Conservation (phyloP, 2,888 invertebrate species). For the Embidobia sp. region DNA sequence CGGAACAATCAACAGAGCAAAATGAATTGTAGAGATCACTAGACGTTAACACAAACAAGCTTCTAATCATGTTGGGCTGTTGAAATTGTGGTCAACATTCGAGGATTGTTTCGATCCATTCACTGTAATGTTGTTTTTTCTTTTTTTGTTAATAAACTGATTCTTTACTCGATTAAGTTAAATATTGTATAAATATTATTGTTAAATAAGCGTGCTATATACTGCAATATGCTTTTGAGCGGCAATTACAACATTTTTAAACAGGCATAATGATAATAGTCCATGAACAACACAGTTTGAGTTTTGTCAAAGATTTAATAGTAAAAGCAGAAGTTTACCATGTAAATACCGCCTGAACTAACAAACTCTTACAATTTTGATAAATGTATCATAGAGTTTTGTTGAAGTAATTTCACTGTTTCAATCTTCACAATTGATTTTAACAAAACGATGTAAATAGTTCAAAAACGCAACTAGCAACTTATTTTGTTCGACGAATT, state of each 20-base stretch:
- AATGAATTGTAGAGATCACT: too few species aligned
- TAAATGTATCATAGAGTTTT: too few species aligned
- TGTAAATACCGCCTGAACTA: slow-evolving; percentile 34
- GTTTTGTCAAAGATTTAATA: slow-evolving; percentile 20
- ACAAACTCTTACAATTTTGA: too few species aligned
- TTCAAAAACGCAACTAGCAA: slow-evolving; percentile 13
- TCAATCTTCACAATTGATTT: slow-evolving; percentile 22
- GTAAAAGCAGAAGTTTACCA: slow-evolving; percentile 24
- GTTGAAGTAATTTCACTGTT: background rate
- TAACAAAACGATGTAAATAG: slow-evolving; percentile 18
- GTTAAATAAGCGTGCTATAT: background rate
- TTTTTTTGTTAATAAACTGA: too few species aligned
- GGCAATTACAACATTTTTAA: background rate
- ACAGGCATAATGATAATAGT: background rate
- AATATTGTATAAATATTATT: slow-evolving; percentile 4
- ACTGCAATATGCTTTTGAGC: slow-evolving; percentile 3
- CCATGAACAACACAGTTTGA: background rate
- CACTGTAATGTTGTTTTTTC: slow-evolving; percentile 26
- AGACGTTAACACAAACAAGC: slow-evolving; percentile 15
- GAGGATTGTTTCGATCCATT: slow-evolving; percentile 22
- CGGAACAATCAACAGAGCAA: slow-evolving; percentile 1
- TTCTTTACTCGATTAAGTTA: background rate
- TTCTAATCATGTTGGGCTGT: slow-evolving; percentile 12
- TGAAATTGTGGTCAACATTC: background rate
- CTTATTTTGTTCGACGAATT: slow-evolving; percentile 4